Percentiles rank a stretch among this genome's conserved stretches.
Conservation (phyloP, 2,797 vertebrate genomes). For the Sebastiscus albofasciatus region DNA sequence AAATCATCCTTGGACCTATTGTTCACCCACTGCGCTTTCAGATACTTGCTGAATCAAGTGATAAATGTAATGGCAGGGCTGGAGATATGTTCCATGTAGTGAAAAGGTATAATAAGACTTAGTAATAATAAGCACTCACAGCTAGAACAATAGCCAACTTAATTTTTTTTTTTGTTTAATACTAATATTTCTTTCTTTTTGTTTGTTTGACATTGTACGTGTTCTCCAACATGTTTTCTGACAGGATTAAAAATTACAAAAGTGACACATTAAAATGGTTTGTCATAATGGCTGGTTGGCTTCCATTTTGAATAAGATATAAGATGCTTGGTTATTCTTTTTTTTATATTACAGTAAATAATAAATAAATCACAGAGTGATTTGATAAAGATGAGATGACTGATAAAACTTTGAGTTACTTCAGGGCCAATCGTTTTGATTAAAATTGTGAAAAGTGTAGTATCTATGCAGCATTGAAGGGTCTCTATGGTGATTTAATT, state of each 20-base stretch:
- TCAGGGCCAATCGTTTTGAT: not conserved
- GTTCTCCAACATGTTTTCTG: not conserved
- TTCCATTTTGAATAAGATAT: not conserved
- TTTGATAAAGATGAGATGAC: not conserved
- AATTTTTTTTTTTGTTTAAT: not conserved
- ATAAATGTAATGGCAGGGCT: slow-evolving; percentile 74
- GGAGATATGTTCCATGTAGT: slow-evolving; percentile 70
- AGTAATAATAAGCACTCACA: slow-evolving; percentile 3
- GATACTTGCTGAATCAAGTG: slow-evolving; percentile 81
- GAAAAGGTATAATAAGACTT: slow-evolving; percentile 46
- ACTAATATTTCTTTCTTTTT: not conserved
- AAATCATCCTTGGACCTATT: slow-evolving; percentile 79
- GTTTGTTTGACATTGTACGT: not conserved
- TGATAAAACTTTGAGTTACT: not conserved
- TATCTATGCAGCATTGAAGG: not conserved
- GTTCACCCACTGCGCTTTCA: slow-evolving; percentile 73
- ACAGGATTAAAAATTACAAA: not conserved
- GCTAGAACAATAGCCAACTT: slow-evolving; percentile 8
- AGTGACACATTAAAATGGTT: not conserved
- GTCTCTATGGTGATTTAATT: not conserved
- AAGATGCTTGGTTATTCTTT: not conserved
- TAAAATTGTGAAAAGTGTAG: not conserved
- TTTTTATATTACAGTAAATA: not conserved
- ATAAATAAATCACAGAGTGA: not conserved
- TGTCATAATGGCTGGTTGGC: not conserved